Evolutionary conservation across 2,113 vertebrate species (phyloP).

Genomic region (Desmodus rotundus): DNA sequence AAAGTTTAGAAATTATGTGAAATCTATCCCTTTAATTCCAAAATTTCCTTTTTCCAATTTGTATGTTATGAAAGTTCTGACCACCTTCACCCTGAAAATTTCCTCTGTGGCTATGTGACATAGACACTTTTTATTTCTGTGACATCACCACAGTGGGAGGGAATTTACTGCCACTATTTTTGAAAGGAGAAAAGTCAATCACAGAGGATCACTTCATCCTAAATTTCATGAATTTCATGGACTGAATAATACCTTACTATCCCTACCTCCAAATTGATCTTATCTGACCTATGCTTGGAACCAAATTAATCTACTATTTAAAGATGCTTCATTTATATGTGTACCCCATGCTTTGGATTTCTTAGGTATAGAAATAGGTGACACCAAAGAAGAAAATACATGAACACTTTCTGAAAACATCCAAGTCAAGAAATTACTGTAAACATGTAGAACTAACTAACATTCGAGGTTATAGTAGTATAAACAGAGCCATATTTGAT

Average conservation of each 20-base stretch:
- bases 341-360: neutral
- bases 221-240: neutral
- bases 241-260: neutral
- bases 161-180: neutral
- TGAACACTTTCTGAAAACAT: neutral
- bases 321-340: neutral
- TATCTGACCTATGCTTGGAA: neutral
- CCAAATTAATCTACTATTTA: neutral
- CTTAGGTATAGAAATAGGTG: neutral
- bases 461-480: neutral
- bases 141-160: neutral
- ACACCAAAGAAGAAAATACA: neutral
- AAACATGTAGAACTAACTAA: neutral
- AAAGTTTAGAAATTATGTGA: neutral
- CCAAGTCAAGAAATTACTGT: neutral
- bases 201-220: neutral
- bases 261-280: neutral
- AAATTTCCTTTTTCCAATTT: neutral
- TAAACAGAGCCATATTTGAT: fast-evolving
- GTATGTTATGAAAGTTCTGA: neutral
- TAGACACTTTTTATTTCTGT: neutral
- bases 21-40: neutral
- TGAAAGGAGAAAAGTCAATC: neutral
- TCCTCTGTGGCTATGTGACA: neutral
- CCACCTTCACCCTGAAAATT: neutral